These are phyloP conservation scores for Diarsia brunnea DNA, from an alignment of 2,888 invertebrate species.

Conservation along the genomic window DNA sequence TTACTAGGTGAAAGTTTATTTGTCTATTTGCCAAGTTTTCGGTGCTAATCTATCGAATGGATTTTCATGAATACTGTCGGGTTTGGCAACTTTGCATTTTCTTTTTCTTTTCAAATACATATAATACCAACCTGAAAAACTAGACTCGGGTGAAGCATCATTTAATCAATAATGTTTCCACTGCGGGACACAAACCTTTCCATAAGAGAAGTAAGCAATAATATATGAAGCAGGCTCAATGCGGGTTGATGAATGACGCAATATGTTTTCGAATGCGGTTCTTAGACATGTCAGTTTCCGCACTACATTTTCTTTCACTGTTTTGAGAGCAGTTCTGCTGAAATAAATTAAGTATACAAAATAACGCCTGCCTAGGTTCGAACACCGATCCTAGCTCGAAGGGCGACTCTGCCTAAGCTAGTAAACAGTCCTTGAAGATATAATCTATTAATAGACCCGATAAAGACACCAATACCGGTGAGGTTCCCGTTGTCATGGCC, in stretches of 20 bases:
- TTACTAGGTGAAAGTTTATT: conserved; percentile 26
- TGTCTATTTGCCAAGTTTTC: conserved; percentile 15
- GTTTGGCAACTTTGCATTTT: neutral
- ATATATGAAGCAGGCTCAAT: neutral
- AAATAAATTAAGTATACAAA: neutral
- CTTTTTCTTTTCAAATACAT: neutral
- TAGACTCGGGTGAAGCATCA: neutral
- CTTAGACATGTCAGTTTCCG: neutral
- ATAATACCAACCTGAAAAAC: neutral
- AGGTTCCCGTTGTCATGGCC: conserved; percentile 47
- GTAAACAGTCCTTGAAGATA: conserved; percentile 17
- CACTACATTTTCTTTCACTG: neutral
- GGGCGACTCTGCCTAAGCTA: neutral
- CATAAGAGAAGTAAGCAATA: neutral
- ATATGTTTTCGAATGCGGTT: neutral
- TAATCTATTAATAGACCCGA: neutral
- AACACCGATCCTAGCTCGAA: neutral
- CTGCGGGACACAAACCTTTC: neutral
- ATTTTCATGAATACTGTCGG: neutral
- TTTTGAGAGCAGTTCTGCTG: neutral
- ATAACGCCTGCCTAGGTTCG: neutral
- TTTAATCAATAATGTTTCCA: neutral
- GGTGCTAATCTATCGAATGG: conserved; percentile 1
- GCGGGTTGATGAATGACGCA: neutral
- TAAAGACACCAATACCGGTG: conserved; percentile 23